Conservation (phyloP, 2,888 invertebrate species). For the Trisateles emortualis region DNA sequence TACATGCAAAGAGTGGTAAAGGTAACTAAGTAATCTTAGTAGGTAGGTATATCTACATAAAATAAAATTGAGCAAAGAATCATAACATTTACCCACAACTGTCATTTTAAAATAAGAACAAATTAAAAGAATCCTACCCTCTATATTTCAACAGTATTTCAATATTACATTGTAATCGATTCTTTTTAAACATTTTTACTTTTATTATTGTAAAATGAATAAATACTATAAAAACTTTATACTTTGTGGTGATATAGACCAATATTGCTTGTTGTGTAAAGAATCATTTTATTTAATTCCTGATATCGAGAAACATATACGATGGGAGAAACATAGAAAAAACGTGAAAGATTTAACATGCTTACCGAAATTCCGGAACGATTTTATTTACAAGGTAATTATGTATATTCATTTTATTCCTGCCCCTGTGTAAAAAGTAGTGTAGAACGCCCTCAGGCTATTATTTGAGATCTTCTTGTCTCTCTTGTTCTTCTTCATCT, state of each 20-base stretch:
- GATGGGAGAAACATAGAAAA: slow-evolving; percentile 67
- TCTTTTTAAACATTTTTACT: no score
- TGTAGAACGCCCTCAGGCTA: no score
- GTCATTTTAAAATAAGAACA: neutral
- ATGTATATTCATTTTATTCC: no score
- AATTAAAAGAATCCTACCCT: neutral
- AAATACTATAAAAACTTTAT: slow-evolving; percentile 68
- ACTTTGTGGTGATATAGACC: slow-evolving; percentile 63
- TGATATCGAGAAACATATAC: slow-evolving; percentile 65
- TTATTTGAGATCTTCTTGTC: no score
- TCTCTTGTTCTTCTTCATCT: no score
- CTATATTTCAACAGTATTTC: neutral
- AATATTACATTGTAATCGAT: no score
- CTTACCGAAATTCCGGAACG: slow-evolving; percentile 56
- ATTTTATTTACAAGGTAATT: slow-evolving; percentile 68
- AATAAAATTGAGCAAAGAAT: no score
- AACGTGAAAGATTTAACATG: slow-evolving; percentile 49
- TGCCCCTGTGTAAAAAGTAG: no score
- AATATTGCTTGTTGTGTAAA: slow-evolving; percentile 65
- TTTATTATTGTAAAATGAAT: slow-evolving; percentile 37
- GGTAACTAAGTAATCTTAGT: no score
- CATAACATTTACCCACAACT: neutral
- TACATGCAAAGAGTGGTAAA: no score
- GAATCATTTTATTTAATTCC: slow-evolving; percentile 53
- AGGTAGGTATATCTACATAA: no score